Evolutionary conservation across 2,113 vertebrate genomes (phyloP).

Genomic region (Macrotis lagotis): DNA sequence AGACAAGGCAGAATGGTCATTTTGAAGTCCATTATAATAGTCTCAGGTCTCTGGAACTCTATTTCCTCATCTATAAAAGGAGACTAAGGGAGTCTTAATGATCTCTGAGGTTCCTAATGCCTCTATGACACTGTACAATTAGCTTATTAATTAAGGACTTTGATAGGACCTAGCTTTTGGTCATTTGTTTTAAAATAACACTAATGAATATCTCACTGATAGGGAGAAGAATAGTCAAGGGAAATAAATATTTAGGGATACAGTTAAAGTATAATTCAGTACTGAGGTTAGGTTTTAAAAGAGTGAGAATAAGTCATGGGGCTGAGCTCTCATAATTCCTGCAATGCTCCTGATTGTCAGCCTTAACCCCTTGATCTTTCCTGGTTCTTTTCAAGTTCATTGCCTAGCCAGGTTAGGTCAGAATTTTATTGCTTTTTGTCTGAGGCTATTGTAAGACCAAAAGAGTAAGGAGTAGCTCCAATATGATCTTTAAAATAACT

Average conservation of each 20-base stretch:
- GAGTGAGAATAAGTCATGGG: background rate
- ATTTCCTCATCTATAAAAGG: background rate
- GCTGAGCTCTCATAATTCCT: background rate
- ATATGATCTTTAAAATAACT: background rate
- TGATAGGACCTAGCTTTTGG: background rate
- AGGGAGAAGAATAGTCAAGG: background rate
- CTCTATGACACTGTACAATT: background rate
- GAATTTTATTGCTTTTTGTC: conserved; percentile 1
- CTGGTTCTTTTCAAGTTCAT: background rate
- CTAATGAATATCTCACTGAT: background rate
- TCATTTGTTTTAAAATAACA: background rate
- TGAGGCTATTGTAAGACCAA: conserved; percentile 2
- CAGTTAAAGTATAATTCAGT: background rate
- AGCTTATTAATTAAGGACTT: background rate
- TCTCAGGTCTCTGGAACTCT: background rate
- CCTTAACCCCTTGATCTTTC: background rate
- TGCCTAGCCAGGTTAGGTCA: background rate
- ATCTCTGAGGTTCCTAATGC: background rate
- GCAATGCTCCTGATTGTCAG: background rate
- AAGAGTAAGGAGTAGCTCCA: background rate
- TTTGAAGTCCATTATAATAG: background rate
- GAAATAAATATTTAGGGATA: background rate
- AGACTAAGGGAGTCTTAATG: background rate
- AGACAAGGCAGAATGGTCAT: background rate
- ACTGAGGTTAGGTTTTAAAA: background rate